phyloP scores from a whole-genome alignment of 2,888 invertebrate species.

The Cantharis nigra region DNA sequence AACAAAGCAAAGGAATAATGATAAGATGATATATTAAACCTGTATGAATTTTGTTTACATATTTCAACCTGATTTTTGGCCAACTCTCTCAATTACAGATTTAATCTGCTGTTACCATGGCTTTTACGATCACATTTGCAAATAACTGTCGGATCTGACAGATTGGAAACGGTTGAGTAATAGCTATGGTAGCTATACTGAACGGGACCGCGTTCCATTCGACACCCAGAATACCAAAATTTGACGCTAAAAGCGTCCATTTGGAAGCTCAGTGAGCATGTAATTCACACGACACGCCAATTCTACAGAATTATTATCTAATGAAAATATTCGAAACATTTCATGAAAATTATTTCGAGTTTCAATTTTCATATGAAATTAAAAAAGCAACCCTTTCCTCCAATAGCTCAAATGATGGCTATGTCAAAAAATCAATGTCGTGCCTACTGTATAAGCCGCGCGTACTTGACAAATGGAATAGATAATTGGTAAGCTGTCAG shows the following conservation, averaged over 20 bases:
- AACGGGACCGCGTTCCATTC: neutral
- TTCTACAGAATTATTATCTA: neutral
- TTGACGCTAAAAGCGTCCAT: neutral
- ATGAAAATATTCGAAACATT: no score
- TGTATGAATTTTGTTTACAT: neutral
- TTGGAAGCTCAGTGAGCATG: neutral
- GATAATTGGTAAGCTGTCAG: neutral
- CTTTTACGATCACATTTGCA: neutral
- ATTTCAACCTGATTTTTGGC: neutral
- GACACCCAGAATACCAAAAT: neutral
- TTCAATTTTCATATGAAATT: neutral
- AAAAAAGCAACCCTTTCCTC: neutral
- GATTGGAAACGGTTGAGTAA: neutral
- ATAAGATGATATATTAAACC: neutral
- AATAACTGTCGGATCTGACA: neutral
- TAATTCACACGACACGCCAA: neutral
- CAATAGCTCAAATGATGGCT: neutral
- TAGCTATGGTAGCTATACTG: neutral
- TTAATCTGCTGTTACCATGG: neutral
- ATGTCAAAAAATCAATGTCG: neutral
- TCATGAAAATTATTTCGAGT: no score
- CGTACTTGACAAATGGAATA: neutral
- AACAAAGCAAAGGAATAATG: neutral
- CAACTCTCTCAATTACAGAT: neutral
- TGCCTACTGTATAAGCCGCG: neutral